Conservation (phyloP, 2,797 vertebrate genomes). For the Pseudotriccus pelzelni region DNA sequence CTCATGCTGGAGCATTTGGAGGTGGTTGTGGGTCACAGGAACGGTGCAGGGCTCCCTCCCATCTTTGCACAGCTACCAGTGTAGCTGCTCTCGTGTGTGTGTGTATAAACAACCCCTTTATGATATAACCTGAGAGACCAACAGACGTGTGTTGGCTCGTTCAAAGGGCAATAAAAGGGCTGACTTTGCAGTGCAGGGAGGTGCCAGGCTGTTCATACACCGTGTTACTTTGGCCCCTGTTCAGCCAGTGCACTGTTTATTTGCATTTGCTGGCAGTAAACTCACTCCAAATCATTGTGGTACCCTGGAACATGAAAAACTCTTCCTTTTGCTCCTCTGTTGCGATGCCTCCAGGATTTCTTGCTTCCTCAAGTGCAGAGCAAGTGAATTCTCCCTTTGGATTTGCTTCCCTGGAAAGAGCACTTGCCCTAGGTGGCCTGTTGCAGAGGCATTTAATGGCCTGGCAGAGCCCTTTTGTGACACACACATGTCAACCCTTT, state of each 20-base stretch:
- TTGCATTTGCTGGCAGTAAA: conserved; percentile 37
- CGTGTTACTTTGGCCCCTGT: not conserved
- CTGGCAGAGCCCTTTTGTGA: not conserved
- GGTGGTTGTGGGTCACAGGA: not conserved
- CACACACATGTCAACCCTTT: not conserved
- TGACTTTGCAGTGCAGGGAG: conserved; percentile 18
- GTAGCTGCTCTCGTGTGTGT: not conserved
- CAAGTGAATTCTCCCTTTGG: not conserved
- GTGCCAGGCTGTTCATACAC: not conserved
- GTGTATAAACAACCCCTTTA: conserved; percentile 9
- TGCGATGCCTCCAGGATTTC: not conserved
- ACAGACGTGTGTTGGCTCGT: not conserved
- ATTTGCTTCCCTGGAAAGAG: not conserved
- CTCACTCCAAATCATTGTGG: not conserved
- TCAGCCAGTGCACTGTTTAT: conserved; percentile 38
- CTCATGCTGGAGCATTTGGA: not conserved
- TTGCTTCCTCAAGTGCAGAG: not conserved
- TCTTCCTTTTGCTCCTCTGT: not conserved
- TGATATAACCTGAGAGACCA: conserved; percentile 4
- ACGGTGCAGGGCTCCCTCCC: not conserved
- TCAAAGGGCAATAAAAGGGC: not conserved
- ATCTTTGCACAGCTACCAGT: not conserved
- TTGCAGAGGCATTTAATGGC: not conserved
- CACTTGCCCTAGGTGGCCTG: rapidly evolving
- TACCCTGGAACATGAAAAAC: not conserved